Evolutionary conservation across 1,140 invertebrate genomes (phyloP).

Genomic region (Bombus confusus): DNA sequence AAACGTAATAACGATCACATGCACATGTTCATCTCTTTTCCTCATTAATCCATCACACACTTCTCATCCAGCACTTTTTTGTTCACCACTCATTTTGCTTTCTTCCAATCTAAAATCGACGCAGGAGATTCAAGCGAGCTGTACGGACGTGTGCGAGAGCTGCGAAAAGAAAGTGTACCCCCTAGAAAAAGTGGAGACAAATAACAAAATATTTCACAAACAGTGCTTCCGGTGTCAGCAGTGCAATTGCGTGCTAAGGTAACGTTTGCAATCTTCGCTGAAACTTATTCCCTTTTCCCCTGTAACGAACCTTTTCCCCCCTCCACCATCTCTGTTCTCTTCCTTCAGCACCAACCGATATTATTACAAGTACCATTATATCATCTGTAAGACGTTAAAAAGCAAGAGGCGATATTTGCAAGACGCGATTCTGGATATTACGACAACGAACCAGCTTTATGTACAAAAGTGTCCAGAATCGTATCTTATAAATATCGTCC

Average conservation of each 20-base stretch:
- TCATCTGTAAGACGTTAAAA: too few relatives aligned
- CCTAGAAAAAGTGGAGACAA: conserved; percentile 90
- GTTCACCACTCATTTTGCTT: conserved; percentile 44
- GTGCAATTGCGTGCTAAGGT: conserved; percentile 90
- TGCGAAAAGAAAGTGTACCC: conserved; percentile 91
- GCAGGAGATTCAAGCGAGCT: conserved; percentile 83
- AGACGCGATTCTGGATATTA: too few relatives aligned
- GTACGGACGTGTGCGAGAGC: conserved; percentile 86
- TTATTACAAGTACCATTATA: neutral
- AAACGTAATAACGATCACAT: neutral
- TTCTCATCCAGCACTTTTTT: conserved; percentile 4
- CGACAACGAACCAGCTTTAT: too few relatives aligned
- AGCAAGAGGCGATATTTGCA: too few relatives aligned
- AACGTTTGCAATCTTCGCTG: conserved; percentile 60
- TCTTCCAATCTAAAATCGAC: conserved; percentile 57
- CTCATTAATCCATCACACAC: conserved; percentile 44
- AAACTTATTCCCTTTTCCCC: neutral
- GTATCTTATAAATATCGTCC: neutral
- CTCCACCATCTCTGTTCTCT: neutral
- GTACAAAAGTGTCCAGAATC: neutral
- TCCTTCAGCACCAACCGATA: neutral
- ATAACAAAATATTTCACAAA: conserved; percentile 89
- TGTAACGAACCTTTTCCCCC: too few relatives aligned
- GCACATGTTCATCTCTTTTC: conserved; percentile 6
- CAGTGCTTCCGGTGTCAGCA: conserved; percentile 91